A percentile compares a stretch with the other conserved stretches of the same genome.
Conservation (phyloP, 2,797 vertebrate species). For the Muscicapa striata region DNA sequence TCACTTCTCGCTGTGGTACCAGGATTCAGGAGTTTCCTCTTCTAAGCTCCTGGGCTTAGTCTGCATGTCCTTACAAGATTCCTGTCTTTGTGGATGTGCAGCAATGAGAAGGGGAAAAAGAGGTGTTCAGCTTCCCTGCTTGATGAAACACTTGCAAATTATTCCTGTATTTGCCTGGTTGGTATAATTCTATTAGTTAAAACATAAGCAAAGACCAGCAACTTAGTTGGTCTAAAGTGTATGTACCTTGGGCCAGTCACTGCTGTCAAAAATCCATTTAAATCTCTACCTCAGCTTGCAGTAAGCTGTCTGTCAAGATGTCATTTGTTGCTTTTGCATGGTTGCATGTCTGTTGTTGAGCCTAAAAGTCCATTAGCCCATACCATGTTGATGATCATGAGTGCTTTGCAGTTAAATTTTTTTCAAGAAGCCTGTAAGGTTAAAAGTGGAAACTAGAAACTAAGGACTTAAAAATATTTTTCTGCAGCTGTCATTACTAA, state of each 20-base stretch:
- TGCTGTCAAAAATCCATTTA: background rate
- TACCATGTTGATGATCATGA: background rate
- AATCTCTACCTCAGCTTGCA: background rate
- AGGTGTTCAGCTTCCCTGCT: background rate
- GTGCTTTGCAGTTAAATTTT: background rate
- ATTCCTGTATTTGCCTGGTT: background rate
- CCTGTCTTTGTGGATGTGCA: background rate
- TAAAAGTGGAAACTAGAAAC: background rate
- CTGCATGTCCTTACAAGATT: background rate
- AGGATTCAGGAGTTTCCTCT: background rate
- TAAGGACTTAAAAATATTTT: background rate
- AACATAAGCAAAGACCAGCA: background rate
- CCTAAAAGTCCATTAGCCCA: background rate
- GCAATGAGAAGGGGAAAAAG: background rate
- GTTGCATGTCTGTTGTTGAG: accelerated
- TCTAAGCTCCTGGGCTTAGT: background rate
- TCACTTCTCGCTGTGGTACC: background rate
- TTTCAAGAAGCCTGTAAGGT: background rate
- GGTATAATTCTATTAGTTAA: background rate
- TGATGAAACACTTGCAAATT: background rate
- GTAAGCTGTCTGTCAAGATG: background rate
- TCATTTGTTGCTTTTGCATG: background rate
- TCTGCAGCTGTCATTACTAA: background rate
- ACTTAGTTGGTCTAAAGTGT: background rate
- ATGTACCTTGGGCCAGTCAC: background rate